Evolutionary conservation across 2,113 vertebrate genomes (phyloP).

Genomic region (Anguilla rostrata): DNA sequence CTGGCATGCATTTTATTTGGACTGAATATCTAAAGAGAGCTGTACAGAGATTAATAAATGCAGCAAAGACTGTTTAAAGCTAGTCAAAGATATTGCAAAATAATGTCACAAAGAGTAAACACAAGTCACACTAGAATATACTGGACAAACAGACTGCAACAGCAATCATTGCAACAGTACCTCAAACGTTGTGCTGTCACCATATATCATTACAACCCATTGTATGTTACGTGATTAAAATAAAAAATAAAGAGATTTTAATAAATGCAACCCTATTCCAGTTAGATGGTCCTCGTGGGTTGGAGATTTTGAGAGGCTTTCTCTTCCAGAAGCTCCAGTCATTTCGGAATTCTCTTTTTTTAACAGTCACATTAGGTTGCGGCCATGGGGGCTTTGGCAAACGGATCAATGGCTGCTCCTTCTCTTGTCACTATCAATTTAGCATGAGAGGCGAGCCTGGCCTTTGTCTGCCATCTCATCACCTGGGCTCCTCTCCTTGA

Average conservation of each 20-base stretch:
- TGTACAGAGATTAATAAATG: constrained; percentile 21
- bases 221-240: neutral
- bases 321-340: constrained; percentile 55
- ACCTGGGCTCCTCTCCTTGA: constrained; percentile 64
- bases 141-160: neutral
- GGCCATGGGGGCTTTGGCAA: constrained; percentile 71
- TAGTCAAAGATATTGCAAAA: neutral
- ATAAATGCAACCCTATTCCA: neutral
- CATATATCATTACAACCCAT: no score
- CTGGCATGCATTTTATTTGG: constrained; percentile 36
- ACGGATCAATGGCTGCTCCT: constrained; percentile 70
- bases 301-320: constrained; percentile 38
- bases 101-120: neutral
- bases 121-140: neutral
- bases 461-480: constrained; percentile 61
- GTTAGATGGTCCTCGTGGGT: neutral
- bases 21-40: constrained; percentile 23
- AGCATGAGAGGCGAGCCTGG: constrained; percentile 65
- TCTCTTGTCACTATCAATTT: constrained; percentile 74
- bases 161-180: neutral
- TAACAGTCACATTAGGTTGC: constrained; percentile 64
- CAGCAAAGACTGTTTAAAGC: neutral
- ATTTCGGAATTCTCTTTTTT: constrained; percentile 69
- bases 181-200: neutral
- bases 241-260: neutral